Conservation (phyloP, 2,888 invertebrate species). For the Mythimna pallens region DNA sequence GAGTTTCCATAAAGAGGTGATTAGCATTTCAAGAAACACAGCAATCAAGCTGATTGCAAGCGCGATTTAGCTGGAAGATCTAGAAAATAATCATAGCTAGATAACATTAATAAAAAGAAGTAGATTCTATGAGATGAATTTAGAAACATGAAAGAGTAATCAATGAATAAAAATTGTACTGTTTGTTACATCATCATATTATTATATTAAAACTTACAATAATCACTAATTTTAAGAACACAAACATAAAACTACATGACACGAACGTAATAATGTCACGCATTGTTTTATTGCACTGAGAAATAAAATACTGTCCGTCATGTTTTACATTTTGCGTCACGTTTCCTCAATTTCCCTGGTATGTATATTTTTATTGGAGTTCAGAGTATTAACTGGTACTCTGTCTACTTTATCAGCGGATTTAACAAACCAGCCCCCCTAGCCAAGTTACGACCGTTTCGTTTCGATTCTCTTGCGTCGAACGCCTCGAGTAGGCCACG, state of each 20-base stretch:
- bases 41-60: conserved; percentile 6
- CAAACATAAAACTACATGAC: conserved; percentile 1
- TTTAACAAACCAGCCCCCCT: too few species aligned
- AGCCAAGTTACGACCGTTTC: too few species aligned
- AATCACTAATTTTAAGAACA: conserved; percentile 1
- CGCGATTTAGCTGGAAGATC: conserved; percentile 6
- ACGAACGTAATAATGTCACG: conserved; percentile 23
- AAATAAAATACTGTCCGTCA: conserved; percentile 13
- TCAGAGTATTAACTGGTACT: too few species aligned
- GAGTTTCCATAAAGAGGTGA: background rate
- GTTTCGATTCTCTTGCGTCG: too few species aligned
- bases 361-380: conserved; percentile 4
- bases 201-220: background rate
- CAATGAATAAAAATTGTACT: background rate
- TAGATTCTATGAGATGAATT: too few species aligned
- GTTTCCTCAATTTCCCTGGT: background rate
- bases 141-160: background rate
- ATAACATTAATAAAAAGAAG: background rate
- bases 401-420: too few species aligned
- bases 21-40: conserved; percentile 10
- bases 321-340: conserved; percentile 3
- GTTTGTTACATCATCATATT: background rate
- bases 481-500: too few species aligned
- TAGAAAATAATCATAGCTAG: background rate
- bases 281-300: conserved; percentile 2